Conservation (phyloP, 2,888 invertebrate genomes). For the Eulithis prunata region DNA sequence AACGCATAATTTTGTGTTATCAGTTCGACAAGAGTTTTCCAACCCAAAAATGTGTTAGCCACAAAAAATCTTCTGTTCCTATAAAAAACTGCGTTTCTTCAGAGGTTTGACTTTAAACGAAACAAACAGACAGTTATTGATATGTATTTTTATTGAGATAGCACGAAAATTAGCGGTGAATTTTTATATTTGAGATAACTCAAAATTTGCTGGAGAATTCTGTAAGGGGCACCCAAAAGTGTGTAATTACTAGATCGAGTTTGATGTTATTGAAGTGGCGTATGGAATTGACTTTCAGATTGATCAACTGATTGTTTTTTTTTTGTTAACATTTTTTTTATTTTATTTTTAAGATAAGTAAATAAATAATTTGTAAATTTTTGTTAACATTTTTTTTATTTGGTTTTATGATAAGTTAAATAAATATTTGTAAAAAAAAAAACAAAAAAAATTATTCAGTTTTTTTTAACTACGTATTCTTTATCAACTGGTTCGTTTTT, state of each 20-base stretch:
- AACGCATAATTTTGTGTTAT: no score
- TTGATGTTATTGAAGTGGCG: conserved; percentile 18
- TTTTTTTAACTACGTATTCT: no score
- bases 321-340: background rate
- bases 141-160: conserved; percentile 9
- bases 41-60: no score
- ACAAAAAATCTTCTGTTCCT: no score
- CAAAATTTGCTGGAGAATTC: conserved; percentile 15
- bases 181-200: conserved; percentile 15
- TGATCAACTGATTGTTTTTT: background rate
- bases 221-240: background rate
- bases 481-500: no score
- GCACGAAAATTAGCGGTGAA: conserved; percentile 20
- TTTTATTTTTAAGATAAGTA: no score
- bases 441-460: no score
- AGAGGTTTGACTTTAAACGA: no score
- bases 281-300: conserved; percentile 29
- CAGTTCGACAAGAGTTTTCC: no score
- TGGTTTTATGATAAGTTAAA: no score
- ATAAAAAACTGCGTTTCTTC: no score
- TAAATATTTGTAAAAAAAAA: no score
- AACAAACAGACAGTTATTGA: background rate
- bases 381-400: background rate
- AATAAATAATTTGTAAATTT: background rate
- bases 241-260: conserved; percentile 32